Base-by-base conservation (phyloP, 2,888 invertebrate genomes). In the Cantharis lateralis region DNA sequence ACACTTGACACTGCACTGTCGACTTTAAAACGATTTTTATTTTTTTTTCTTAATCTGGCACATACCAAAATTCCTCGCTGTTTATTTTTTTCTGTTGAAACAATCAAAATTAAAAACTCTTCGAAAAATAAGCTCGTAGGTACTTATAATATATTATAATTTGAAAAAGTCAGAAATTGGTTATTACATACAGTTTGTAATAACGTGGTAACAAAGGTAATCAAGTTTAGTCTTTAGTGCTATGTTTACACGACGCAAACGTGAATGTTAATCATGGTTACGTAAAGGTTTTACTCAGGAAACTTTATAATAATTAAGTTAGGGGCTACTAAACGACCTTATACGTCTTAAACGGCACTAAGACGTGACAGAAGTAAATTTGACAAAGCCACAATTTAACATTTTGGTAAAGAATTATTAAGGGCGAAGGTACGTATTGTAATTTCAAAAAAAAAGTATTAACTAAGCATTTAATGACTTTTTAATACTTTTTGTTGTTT, bases 261-360 rank as follows among this genome's bases (percentile, higher is more conserved):
- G 82, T 81, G 82, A 80, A 82, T 81, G 81, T 82, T 81, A 78
- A 80, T 80, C 76, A 78, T 77, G 75, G 75, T 76, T 74, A 73
- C 80, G 80, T 81, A 81, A 81, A 82, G 82, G 81, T 81, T 81
- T 81, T 83, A 81, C 81, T 81, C 78, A 81, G 81, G 78, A 78
- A 82, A 82, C 82, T 82, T 83, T 82, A 81, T 83, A 66, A 20
- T 66, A 82, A 82, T 83, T 82, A 82, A 81, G 81, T 82, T 82
- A 82, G 80, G 78, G 82, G 82, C 80, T 81, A 81, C 79, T 81
- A 81, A 82, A 81, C 81, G 81, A 78, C 83, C 81, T 82, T 82
- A 77, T 76, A 70, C 78, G 77, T 78, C 81, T 81, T 80, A 72
- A 75, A 72, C 78, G 79, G 79, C 79, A 80, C 80, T 76, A 82